phyloP scores from a whole-genome alignment of 1,140 invertebrate genomes.

The Gryllus bimaculatus region DNA sequence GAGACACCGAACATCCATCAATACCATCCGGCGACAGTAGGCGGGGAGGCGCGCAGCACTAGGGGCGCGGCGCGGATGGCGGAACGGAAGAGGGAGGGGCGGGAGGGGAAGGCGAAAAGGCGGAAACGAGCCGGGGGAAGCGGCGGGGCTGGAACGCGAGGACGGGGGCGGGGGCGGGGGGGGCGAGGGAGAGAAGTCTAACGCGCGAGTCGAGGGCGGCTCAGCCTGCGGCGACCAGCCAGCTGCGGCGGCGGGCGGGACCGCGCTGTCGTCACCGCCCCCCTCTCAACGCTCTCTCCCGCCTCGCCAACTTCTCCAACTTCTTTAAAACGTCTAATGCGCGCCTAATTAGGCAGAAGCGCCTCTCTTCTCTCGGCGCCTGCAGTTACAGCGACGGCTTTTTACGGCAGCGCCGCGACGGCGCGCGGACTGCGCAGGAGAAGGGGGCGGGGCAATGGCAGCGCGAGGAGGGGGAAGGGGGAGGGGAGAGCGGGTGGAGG shows the following conservation, averaged over 20 bases:
- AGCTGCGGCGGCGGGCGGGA: no score
- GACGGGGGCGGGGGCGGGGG: no score
- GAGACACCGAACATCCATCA: conserved; percentile 3
- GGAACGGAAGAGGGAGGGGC: neutral
- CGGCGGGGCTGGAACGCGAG: neutral
- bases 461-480: no score
- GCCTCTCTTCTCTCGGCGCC: no score
- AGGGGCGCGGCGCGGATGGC: neutral
- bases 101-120: neutral
- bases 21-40: neutral
- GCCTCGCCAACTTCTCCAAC: neutral
- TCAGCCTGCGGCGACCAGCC: neutral
- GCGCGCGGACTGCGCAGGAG: no score
- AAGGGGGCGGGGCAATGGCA: no score
- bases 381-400: neutral
- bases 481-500: no score
- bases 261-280: neutral
- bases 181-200: neutral
- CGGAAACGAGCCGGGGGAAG: neutral
- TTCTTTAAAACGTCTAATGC: neutral
- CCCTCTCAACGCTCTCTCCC: neutral
- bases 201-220: neutral
- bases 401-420: no score
- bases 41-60: no score
- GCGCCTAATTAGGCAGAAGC: neutral